Base-by-base conservation (phyloP, 1,140 invertebrate genomes). In the Wiebesia pumilae region DNA sequence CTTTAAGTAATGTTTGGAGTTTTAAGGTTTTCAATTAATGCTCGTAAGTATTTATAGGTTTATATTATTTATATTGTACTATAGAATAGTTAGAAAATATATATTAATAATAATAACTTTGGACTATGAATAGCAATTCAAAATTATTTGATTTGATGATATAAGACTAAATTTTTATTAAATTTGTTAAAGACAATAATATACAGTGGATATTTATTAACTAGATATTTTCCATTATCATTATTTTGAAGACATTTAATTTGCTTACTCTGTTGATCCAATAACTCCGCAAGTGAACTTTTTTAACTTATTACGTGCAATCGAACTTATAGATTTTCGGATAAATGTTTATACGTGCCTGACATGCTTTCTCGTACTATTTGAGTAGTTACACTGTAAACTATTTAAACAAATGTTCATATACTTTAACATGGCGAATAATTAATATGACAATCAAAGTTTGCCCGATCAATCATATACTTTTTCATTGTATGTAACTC, bases 361-460 rank as follows among this genome's bases (percentile, higher is more conserved):
- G 80, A 33, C 80, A 40, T 81, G 40, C 65, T n/a, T 47, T 81
- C 80, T 27, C 40, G 33, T 69, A 40, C 33, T 43, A 62, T 3
- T 10, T 10, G 24, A 62, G 24, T 14, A 47, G 14, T 14, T 14
- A 0, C 3, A 40, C 54, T 43, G 4, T n/a, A 30, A 24, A 33
- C 38, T 69, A 35, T 81, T 67, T 81, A 33, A 30, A 9, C 27
- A 30, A 21, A 40, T 62, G 30, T 24, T 35, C 38, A 21, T 38
- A 69, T 9, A 69, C 81, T 47, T 83, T 40, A 58, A 88, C 88
- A 89, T 90, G 87, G 88, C 88, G 88, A 90, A 89, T 91, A 90
- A 91, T 90, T 90, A 89, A 91, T 90, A 91, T 84, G 85, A 88
- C 87, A 88, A 88, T 89, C 77, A n/a, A 43, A 86, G 83, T 89